phyloP scores from a whole-genome alignment of 2,113 vertebrate species.

The Gasterosteus aculeatus region DNA sequence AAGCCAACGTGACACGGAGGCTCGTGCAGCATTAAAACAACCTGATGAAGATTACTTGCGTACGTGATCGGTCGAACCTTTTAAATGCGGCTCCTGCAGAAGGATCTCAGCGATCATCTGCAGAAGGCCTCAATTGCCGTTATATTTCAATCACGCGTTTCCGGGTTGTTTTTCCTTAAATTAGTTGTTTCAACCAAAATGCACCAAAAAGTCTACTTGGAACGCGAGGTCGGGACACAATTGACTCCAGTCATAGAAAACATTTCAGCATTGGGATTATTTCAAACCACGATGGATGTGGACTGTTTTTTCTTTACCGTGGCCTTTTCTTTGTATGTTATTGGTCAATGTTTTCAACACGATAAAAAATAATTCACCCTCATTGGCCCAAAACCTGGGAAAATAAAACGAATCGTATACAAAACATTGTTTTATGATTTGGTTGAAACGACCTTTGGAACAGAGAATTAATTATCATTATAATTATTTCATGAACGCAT shows the following conservation, averaged over 20 bases:
- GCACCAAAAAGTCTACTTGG: background rate
- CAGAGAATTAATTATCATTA: background rate
- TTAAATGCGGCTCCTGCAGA: conserved; percentile 9
- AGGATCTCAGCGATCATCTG: conserved; percentile 35
- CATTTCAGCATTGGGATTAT: background rate
- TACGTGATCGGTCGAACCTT: too few species aligned
- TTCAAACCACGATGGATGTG: background rate
- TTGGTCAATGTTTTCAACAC: background rate
- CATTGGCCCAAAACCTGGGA: background rate
- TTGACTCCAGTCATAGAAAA: background rate
- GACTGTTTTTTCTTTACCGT: background rate
- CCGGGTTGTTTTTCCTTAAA: background rate
- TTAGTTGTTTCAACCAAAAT: background rate
- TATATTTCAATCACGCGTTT: background rate
- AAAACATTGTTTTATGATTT: conserved; percentile 9
- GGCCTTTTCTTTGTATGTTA: background rate
- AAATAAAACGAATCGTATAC: conserved; percentile 18
- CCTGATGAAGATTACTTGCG: background rate
- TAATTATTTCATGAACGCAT: conserved; percentile 12
- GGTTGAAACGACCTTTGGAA: conserved; percentile 6
- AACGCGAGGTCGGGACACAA: background rate
- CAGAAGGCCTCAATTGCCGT: background rate
- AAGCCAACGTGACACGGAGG: background rate
- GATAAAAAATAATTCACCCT: background rate
- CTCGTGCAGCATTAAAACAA: conserved; percentile 2